Evolutionary conservation across 2,113 vertebrate species (phyloP).

Genomic region (Thalassoma bifasciatum): DNA sequence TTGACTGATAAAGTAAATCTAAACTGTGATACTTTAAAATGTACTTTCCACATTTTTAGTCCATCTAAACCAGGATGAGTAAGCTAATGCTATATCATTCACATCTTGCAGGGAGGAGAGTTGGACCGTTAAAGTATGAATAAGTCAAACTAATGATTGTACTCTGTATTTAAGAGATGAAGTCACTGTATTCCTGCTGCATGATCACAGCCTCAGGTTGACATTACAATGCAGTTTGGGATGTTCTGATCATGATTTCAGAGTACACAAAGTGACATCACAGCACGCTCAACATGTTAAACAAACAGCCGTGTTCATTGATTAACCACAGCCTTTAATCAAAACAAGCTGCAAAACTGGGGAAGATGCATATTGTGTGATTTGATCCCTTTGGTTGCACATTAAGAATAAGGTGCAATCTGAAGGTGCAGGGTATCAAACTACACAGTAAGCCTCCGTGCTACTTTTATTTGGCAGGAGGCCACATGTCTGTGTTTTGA

Average conservation of each 20-base stretch:
- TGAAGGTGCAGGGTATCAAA: background rate
- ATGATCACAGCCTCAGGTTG: background rate
- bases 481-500: constrained; percentile 3
- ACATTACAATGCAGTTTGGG: constrained; percentile 15
- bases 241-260: constrained; percentile 22
- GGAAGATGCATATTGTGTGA: background rate
- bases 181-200: background rate
- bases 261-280: background rate
- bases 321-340: background rate
- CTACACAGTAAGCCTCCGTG: background rate
- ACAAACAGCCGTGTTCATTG: background rate
- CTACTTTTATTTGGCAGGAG: constrained; percentile 6
- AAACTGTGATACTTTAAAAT: constrained; percentile 13
- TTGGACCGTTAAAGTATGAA: no score
- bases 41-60: background rate
- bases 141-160: no score
- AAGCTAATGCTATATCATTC: background rate
- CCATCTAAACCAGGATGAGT: background rate
- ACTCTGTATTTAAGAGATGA: background rate
- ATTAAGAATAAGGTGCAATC: constrained; percentile 18
- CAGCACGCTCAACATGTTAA: background rate
- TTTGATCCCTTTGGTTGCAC: background rate
- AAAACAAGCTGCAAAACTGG: background rate
- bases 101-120: background rate
- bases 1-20: constrained; percentile 7